Evolutionary conservation across 2,888 invertebrate species (phyloP).

Genomic region (Folsomia manolachei): DNA sequence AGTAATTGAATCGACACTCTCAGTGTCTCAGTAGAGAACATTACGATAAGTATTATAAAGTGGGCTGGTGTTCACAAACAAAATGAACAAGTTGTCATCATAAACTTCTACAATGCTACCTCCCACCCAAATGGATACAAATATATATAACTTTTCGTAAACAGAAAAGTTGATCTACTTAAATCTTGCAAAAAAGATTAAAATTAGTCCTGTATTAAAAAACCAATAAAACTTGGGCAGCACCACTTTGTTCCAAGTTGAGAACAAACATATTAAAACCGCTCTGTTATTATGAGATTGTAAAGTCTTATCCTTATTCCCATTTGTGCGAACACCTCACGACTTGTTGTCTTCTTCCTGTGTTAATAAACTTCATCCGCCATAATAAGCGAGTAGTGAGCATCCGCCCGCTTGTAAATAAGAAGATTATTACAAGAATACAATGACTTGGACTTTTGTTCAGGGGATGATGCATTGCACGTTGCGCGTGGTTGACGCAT

Average conservation of each 20-base stretch:
- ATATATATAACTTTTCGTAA: too few species aligned
- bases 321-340: not conserved
- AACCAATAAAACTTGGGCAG: not conserved
- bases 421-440: not conserved
- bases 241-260: not conserved
- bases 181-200: too few species aligned
- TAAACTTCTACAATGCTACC: not conserved
- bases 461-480: not conserved
- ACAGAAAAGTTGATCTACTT: too few species aligned
- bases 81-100: not conserved
- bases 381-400: not conserved
- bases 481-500: not conserved
- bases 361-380: constrained; percentile 6
- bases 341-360: not conserved
- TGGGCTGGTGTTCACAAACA: not conserved
- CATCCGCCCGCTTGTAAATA: not conserved
- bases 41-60: too few species aligned
- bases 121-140: not conserved
- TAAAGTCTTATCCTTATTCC: not conserved
- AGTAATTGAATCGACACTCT: too few species aligned
- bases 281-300: not conserved
- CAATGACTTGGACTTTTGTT: not conserved
- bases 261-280: not conserved
- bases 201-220: not conserved
- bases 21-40: too few species aligned